These are phyloP conservation scores for Triops longicaudatus DNA, from an alignment of 1,140 invertebrate genomes.

Conservation along the genomic window DNA sequence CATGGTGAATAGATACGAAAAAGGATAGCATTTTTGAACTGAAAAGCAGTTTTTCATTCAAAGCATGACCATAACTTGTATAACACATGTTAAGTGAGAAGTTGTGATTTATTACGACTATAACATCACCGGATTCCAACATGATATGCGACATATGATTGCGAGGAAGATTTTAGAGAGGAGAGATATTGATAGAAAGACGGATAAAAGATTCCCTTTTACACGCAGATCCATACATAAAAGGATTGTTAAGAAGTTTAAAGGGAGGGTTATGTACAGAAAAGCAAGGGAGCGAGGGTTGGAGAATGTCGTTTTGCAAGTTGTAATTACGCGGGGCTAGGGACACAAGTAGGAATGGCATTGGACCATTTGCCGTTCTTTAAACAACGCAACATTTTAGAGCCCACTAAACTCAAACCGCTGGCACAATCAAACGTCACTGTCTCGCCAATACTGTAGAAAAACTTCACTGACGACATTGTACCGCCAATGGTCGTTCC, in stretches of 20 bases:
- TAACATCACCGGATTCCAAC: constrained; percentile 5
- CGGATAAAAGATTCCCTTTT: neutral
- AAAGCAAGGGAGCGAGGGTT: neutral
- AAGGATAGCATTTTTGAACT: neutral
- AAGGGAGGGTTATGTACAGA: constrained; percentile 11
- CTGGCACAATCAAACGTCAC: constrained; percentile 73
- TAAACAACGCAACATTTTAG: constrained; percentile 62
- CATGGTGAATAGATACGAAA: neutral
- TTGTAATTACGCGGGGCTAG: constrained; percentile 20
- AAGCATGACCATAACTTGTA: neutral
- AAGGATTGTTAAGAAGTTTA: neutral
- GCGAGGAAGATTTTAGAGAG: neutral
- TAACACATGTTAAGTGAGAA: neutral
- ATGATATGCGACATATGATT: constrained; percentile 15
- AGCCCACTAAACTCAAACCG: constrained; percentile 61
- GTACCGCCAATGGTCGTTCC: constrained; percentile 72
- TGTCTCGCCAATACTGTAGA: constrained; percentile 74
- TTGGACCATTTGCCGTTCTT: constrained; percentile 78
- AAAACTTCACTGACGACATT: constrained; percentile 77
- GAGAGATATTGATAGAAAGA: neutral
- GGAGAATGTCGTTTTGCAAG: neutral
- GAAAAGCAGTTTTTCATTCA: neutral
- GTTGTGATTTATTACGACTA: constrained; percentile 7
- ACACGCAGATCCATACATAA: neutral
- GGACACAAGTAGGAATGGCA: constrained; percentile 53